Conservation (phyloP, 1,140 invertebrate genomes). For the Bombus pyrosoma region DNA sequence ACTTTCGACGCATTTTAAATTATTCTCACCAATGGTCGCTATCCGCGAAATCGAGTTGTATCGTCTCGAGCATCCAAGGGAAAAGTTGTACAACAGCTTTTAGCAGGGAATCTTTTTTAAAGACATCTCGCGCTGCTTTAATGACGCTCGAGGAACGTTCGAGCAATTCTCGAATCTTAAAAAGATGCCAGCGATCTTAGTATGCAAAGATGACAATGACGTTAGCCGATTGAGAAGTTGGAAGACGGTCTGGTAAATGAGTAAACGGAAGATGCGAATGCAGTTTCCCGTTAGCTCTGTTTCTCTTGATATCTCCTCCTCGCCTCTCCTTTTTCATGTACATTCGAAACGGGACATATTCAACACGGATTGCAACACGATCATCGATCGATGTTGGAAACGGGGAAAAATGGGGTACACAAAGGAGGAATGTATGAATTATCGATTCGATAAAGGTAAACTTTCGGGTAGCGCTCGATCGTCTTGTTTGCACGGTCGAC, state of each 20-base stretch:
- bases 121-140: conserved; percentile 47
- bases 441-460: conserved; percentile 24
- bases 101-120: conserved; percentile 22
- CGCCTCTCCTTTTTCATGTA: background rate
- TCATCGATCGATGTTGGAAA: background rate
- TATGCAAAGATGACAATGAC: conserved; percentile 46
- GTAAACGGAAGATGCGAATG: background rate
- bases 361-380: background rate
- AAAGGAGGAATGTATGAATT: background rate
- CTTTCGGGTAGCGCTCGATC: background rate
- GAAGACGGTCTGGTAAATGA: background rate
- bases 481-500: conserved; percentile 2
- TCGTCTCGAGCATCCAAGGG: conserved; percentile 5
- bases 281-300: background rate
- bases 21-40: conserved; percentile 18
- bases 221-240: conserved; percentile 51
- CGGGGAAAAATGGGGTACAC: background rate
- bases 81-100: conserved; percentile 23
- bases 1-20: background rate
- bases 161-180: conserved; percentile 1
- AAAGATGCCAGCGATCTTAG: background rate
- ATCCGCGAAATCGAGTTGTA: conserved; percentile 21
- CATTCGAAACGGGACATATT: background rate
- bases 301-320: no score
- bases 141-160: conserved; percentile 32